Evolutionary conservation across 2,113 vertebrate species (phyloP), one percentile per base, ranked within the genome.

Genomic region (Mixornis gularis): DNA sequence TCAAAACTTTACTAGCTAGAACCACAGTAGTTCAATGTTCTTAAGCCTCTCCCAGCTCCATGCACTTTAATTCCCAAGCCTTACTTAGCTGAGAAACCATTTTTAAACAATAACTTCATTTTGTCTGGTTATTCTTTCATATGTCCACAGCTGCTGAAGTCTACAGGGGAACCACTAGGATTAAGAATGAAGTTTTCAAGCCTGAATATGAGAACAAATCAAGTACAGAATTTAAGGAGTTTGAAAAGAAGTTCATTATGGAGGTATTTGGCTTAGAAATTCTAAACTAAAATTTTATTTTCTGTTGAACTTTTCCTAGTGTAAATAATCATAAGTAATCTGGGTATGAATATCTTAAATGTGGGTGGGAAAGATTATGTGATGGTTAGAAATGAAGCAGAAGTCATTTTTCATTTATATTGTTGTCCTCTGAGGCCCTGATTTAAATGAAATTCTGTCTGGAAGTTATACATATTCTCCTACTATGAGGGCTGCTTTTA

Each of bases 111-210:
- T 19, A 40, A 18, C 25, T 86, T 5, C 17, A 43, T 10, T 60
- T 79, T 44, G 6, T 4, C 34, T 74, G 29, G 13, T 83, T 60
- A 26, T 82, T 86, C 41, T 71, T 66, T 68, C 51, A 41, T 88
- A 38, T 86, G 21, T 65, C 63, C 53, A 76, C 85, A 95, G 91
- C 52, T 83, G 88, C 94, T 79, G 40, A 89, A 83, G 27, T 88
- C 65, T 89, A 86, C 48, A 71, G 1, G 4, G 94, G 89, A 89
- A 79, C 48, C 24, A 89, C 89, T 5, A 89, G 52, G 85, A 95
- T 95, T 76, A 76, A 1, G 25, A 93, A 10, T 63, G 2, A 52
- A 63, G 15, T 0, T 13, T 95, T 93, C 81, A n/a, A 7, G 8
- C 2, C 32, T 43, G 46, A 51, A 41, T 93, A 95, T 70, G 3